A percentile compares a stretch with the other conserved stretches of the same genome.
Conservation (phyloP, 2,888 invertebrate species). For the Steinernema carpocapsae region DNA sequence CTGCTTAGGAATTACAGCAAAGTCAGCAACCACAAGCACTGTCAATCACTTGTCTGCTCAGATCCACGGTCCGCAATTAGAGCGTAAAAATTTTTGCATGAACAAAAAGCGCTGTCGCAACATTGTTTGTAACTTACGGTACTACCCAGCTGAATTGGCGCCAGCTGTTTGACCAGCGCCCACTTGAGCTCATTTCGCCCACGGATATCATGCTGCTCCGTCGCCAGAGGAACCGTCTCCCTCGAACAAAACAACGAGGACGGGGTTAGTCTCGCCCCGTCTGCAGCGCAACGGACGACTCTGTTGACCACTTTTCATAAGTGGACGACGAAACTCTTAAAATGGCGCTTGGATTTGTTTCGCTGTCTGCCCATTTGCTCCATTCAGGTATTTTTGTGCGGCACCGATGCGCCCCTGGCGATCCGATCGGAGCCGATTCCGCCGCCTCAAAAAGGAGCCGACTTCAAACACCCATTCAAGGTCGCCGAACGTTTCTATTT, state of each 20-base stretch:
- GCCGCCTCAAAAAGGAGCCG: no score
- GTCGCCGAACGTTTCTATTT: conserved; percentile 14
- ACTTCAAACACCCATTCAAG: background rate
- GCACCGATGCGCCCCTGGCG: no score
- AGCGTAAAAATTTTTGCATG: conserved; percentile 2
- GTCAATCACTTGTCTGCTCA: no score
- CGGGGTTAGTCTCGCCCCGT: background rate
- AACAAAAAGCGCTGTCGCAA: background rate
- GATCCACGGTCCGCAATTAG: no score
- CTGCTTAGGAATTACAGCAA: no score
- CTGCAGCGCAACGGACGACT: background rate
- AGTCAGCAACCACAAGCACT: no score
- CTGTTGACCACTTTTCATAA: conserved; percentile 31
- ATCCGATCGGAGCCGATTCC: no score
- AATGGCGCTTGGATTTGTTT: background rate
- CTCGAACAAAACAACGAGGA: conserved; percentile 12
- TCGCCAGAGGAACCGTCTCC: background rate
- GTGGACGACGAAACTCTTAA: conserved; percentile 27
- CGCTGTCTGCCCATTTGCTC: background rate
- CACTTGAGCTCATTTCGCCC: conserved; percentile 30
- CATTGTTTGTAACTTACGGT: background rate
- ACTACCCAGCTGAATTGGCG: conserved; percentile 1
- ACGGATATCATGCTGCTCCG: conserved; percentile 26
- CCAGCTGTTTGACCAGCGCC: conserved; percentile 14
- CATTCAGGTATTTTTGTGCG: no score